Evolutionary conservation across 2,113 vertebrate species (phyloP).

Genomic region (Xiphophorus couchianus): DNA sequence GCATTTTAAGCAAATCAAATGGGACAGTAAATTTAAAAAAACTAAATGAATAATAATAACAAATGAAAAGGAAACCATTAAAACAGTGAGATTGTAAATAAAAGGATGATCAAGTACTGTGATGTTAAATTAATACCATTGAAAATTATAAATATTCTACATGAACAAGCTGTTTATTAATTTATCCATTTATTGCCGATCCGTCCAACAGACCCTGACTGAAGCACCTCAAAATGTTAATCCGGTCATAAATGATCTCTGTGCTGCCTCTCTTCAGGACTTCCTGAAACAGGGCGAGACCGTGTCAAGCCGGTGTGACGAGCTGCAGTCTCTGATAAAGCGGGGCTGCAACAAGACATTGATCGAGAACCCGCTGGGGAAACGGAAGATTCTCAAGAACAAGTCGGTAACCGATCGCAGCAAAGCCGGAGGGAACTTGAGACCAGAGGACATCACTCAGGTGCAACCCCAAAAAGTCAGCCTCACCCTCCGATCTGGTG

Average conservation of each 20-base stretch:
- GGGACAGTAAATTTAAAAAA: no score
- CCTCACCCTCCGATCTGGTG: conserved; percentile 90
- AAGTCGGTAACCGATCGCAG: conserved; percentile 88
- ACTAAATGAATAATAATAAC: no score
- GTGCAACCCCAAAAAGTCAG: conserved; percentile 93
- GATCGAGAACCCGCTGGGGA: conserved; percentile 90
- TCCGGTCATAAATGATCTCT: not conserved
- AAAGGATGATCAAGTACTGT: no score
- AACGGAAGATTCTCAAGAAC: conserved; percentile 71
- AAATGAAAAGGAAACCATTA: no score
- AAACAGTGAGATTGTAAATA: no score
- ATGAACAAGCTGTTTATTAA: no score
- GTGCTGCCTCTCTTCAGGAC: conserved; percentile 59
- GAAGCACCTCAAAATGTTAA: no score
- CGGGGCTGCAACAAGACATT: conserved; percentile 82
- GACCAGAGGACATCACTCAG: conserved; percentile 92
- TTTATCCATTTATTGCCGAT: no score
- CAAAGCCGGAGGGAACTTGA: conserved; percentile 82
- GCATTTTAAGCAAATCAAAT: no score
- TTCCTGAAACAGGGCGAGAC: conserved; percentile 95
- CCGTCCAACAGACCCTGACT: no score
- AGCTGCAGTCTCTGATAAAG: conserved; percentile 86
- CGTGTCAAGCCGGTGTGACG: conserved; percentile 92
- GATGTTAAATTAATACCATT: no score
- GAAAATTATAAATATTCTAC: no score